Base-by-base conservation (phyloP, 2,888 invertebrate genomes). In the Tipula confusa region DNA sequence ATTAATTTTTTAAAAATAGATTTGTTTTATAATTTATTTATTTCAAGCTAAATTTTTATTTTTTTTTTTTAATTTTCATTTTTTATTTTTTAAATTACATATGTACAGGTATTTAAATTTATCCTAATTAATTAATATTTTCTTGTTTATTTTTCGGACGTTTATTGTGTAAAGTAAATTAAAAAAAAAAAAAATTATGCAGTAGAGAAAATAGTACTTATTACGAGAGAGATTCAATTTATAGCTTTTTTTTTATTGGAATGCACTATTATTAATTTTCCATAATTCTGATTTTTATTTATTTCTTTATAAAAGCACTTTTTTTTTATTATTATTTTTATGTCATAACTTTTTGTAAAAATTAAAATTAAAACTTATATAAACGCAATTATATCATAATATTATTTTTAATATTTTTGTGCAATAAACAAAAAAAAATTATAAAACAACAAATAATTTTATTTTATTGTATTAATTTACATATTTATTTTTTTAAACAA, bases 401-500 rank as follows among this genome's bases (percentile, higher is more conserved):
- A 38, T 38, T 38, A 38, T 13, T 6, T 38, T 38, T n/a, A n/a
- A 18, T 48, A 64, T 64, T n/a, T 64, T 64, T 64, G 64, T 64
- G 64, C 64, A 64, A 64, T 64, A 2, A 64, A 64, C 64, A 9
- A 64, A 18, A 64, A 24, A 24, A 64, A 64, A 15, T n/a, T n/a
- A n/a, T n/a, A n/a, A n/a, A n/a, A n/a, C n/a, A n/a, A n/a, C n/a
- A n/a, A n/a, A n/a, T n/a, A n/a, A n/a, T n/a, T 1, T 9, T 24
- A 64, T 24, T 64, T 24, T 24, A 43, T 64, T 64, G 24, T 24
- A 64, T 24, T 64, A 64, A 64, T 64, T n/a, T 64, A 64, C 64
- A 64, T 64, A 64, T 64, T 64, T 43, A 43, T 64, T 64, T 33
- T 33, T 64, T 64, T 64, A 64, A 64, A 64, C 64, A 24, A 64